Conservation (phyloP, 2,113 vertebrate species). For the Laterallus jamaicensis region DNA sequence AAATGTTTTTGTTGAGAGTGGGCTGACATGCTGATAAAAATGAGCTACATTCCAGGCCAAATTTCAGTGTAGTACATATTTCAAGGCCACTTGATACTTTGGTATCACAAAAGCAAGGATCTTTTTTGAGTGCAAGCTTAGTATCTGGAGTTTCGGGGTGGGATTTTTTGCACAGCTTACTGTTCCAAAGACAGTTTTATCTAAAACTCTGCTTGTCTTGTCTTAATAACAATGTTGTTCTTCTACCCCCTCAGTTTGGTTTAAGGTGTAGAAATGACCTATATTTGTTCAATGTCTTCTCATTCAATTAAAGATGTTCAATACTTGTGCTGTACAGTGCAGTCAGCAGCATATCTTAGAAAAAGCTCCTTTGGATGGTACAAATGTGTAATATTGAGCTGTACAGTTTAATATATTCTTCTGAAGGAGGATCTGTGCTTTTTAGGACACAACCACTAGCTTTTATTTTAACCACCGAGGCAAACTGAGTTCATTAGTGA, state of each 20-base stretch:
- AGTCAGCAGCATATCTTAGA: neutral
- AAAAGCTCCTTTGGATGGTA: neutral
- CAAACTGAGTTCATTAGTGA: slow-evolving; percentile 67
- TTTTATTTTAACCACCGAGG: slow-evolving; percentile 62
- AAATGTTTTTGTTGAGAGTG: neutral
- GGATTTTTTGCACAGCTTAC: neutral
- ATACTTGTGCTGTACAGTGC: neutral
- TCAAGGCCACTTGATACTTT: neutral
- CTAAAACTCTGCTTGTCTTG: slow-evolving; percentile 54
- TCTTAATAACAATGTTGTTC: slow-evolving; percentile 36
- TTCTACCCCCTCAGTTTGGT: slow-evolving; percentile 47
- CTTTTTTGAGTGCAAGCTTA: neutral
- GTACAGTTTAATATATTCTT: slow-evolving; percentile 24
- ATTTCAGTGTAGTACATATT: neutral
- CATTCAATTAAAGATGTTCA: slow-evolving; percentile 40
- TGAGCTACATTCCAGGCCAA: neutral
- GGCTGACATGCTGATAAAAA: neutral
- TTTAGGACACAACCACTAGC: slow-evolving; percentile 27
- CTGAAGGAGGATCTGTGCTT: slow-evolving; percentile 47
- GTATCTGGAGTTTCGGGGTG: neutral
- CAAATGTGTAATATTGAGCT: slow-evolving; percentile 12
- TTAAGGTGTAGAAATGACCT: slow-evolving; percentile 46
- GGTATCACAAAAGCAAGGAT: neutral
- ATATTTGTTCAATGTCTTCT: slow-evolving; percentile 55
- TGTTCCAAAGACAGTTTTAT: slow-evolving; percentile 41